Percentiles rank a stretch among this genome's conserved stretches.
Evolutionary conservation across 53 echinoderm and acorn worm genomes (phyloP).

Genomic region (Luidia sarsii): DNA sequence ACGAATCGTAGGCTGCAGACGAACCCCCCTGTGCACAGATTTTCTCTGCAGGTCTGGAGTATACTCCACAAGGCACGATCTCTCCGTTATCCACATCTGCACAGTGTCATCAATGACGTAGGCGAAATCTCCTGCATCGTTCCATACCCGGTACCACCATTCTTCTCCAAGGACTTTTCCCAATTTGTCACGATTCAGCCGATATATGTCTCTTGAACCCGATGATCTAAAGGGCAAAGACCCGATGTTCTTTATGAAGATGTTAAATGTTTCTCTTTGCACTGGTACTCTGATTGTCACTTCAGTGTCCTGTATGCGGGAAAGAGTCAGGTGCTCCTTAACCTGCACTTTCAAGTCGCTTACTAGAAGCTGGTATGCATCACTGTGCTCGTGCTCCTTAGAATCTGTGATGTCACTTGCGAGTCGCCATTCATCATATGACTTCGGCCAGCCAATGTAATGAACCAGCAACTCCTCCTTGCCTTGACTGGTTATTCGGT

Average conservation of each 20-base stretch:
- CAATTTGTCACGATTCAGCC: background rate
- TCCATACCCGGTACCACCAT: constrained; percentile 56
- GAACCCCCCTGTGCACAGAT: constrained; percentile 6
- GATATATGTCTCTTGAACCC: background rate
- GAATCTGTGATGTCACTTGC: constrained; percentile 25
- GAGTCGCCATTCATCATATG: constrained; percentile 35
- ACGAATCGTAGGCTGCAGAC: constrained; percentile 39
- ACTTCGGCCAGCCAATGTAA: constrained; percentile 36
- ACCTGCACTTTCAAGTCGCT: constrained; percentile 19
- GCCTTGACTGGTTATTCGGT: background rate
- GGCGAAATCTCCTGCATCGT: constrained; percentile 63
- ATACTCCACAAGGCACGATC: constrained; percentile 56
- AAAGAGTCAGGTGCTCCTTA: constrained; percentile 35
- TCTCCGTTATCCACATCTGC: constrained; percentile 59
- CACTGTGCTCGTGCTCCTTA: constrained; percentile 1
- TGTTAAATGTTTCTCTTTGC: constrained; percentile 32
- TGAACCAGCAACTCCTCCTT: constrained; percentile 35
- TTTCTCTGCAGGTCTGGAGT: constrained; percentile 1
- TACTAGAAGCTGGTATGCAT: constrained; percentile 18
- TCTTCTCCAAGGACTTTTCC: constrained; percentile 19
- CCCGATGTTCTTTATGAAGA: background rate
- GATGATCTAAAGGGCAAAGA: background rate
- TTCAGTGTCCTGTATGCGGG: constrained; percentile 47
- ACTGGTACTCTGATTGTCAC: constrained; percentile 47
- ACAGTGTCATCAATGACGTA: constrained; percentile 48